A percentile compares a stretch with the other conserved stretches of the same genome.
These are phyloP conservation scores for human (Homo sapiens) DNA, from an alignment of 2,113 vertebrate genomes.

Conservation along the genomic window GRCh38 chr3:136897001-136897500, in stretches of 20 bases:
- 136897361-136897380: background rate
- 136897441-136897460: background rate
- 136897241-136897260: no score
- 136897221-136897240: no score
- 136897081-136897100: background rate
- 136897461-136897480: background rate
- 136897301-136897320: background rate
- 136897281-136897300: background rate
- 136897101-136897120: background rate
- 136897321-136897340: background rate
- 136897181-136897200: background rate
- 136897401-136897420: background rate
- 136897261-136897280: background rate
- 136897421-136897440: background rate
- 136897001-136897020: background rate
- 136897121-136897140: background rate
- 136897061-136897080: background rate
- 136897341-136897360: background rate
- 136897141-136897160: background rate
- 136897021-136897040: background rate
- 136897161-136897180: background rate
- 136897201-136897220: background rate
- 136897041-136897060: background rate
- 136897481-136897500: background rate
- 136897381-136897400: background rate